These are phyloP conservation scores for Hesperophylax magnus DNA, from an alignment of 1,140 invertebrate genomes.

Conservation along the genomic window DNA sequence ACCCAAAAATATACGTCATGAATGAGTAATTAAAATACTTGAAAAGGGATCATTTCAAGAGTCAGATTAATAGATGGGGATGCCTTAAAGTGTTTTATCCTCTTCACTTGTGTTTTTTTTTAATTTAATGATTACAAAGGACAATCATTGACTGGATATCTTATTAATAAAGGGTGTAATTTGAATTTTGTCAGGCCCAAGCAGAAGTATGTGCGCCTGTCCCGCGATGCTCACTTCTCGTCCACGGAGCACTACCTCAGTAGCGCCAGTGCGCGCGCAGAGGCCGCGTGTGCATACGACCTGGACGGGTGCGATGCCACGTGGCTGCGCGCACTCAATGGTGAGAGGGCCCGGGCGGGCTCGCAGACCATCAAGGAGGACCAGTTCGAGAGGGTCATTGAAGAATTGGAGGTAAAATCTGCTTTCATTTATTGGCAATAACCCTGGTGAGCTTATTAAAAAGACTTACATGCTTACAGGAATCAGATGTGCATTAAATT, in stretches of 20 bases:
- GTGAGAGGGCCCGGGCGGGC: conserved; percentile 86
- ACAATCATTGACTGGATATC: too few relatives aligned
- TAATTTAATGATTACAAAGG: too few relatives aligned
- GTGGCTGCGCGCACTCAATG: conserved; percentile 92
- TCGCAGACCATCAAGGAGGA: conserved; percentile 83
- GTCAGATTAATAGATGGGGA: too few relatives aligned
- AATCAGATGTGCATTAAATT: too few relatives aligned
- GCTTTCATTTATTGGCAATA: too few relatives aligned
- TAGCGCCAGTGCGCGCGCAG: conserved; percentile 86
- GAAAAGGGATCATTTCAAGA: too few relatives aligned
- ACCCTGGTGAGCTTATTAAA: too few relatives aligned
- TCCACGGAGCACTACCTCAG: conserved; percentile 89
- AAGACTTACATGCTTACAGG: too few relatives aligned
- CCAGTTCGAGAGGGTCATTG: conserved; percentile 92
- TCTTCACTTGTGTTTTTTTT: too few relatives aligned
- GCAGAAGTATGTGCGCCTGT: conserved; percentile 91
- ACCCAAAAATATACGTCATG: too few relatives aligned
- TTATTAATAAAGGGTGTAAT: not conserved
- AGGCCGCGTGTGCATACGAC: conserved; percentile 95
- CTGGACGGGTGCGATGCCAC: conserved; percentile 93
- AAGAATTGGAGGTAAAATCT: conserved; percentile 84
- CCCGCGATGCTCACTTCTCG: conserved; percentile 89
- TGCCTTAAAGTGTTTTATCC: too few relatives aligned
- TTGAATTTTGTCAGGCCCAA: conserved; percentile 81
- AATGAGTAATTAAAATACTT: too few relatives aligned